phyloP scores from a whole-genome alignment of 2,888 invertebrate genomes.

The Ennomos fuscantarius region DNA sequence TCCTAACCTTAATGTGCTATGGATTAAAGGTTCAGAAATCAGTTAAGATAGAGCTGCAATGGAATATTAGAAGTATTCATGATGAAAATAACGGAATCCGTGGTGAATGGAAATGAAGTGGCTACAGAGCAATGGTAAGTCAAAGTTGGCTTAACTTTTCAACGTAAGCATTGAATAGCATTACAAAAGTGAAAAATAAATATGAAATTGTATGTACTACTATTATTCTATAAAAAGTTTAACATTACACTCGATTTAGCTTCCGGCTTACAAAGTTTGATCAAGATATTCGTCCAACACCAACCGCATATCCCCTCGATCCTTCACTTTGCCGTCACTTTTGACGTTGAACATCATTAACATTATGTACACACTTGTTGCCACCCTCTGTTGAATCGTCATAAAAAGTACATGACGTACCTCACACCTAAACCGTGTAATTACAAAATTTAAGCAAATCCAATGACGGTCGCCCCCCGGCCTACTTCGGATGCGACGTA shows the following conservation, averaged over 20 bases:
- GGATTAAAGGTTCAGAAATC: not conserved
- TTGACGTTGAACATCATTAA: conserved; percentile 24
- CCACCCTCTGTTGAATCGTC: conserved; percentile 40
- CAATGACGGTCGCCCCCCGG: conserved; percentile 47
- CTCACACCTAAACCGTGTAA: conserved; percentile 42
- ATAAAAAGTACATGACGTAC: conserved; percentile 41
- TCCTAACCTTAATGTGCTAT: too few species aligned
- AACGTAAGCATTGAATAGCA: too few species aligned
- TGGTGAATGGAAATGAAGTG: conserved; percentile 46
- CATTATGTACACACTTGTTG: conserved; percentile 44
- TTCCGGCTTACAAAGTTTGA: not conserved
- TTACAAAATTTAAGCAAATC: conserved; percentile 50
- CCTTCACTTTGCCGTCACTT: conserved; percentile 12
- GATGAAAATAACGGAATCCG: conserved; percentile 72
- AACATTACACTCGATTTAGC: not conserved
- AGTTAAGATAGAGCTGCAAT: conserved; percentile 27
- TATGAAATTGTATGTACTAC: too few species aligned
- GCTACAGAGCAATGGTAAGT: conserved; percentile 52
- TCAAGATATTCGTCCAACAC: conserved; percentile 10
- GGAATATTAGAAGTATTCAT: conserved; percentile 26
- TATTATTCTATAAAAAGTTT: too few species aligned
- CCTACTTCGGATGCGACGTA: conserved; percentile 64
- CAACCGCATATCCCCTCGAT: conserved; percentile 7
- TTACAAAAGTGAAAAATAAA: too few species aligned
- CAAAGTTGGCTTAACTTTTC: not conserved